Base-by-base conservation (phyloP, 1,140 invertebrate species). In the Pollicipes pollicipes region DNA sequence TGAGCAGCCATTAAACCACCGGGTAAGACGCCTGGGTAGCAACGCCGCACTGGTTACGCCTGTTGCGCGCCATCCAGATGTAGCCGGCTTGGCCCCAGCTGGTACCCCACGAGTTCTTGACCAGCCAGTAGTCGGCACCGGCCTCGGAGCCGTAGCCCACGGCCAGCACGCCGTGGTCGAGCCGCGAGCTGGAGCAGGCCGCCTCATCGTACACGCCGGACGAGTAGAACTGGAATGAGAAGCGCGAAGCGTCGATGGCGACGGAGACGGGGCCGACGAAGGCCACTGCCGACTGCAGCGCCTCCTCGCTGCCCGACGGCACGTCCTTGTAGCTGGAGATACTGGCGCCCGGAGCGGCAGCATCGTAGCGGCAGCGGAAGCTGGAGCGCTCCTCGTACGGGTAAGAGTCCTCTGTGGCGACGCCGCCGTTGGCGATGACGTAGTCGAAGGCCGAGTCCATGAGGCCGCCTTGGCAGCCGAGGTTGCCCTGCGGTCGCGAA, bases 251-350 rank as follows among this genome's bases (percentile, higher is more conserved):
- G 84, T 98, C 95, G n/a, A n/a, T n/a, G n/a, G n/a, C n/a, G n/a
- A n/a, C n/a, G n/a, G n/a, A n/a, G n/a, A n/a, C n/a, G n/a, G 96
- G 95, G n/a, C 96, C 95, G 73, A 94, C 81, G 1, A 90, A 95
- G 68, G 94, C 94, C 72, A 98, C 85, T 72, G 91, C 90, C 67
- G 83, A 79, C 76, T 88, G 82, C 68, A 95, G 80, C 72, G 88
- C 84, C 24, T 85, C 72, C 79, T 95, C 88, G 78, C 88, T 79
- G 75, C 87, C 85, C 73, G 83, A n/a, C n/a, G n/a, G n/a, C n/a
- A n/a, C n/a, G n/a, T n/a, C n/a, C n/a, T n/a, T n/a, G n/a, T n/a
- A n/a, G n/a, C n/a, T n/a, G n/a, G n/a, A n/a, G n/a, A n/a, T n/a
- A n/a, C n/a, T n/a, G n/a, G n/a, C n/a, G n/a, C n/a, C n/a, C n/a